phyloP scores from a whole-genome alignment of 2,888 invertebrate species.

The Tipula lateralis region DNA sequence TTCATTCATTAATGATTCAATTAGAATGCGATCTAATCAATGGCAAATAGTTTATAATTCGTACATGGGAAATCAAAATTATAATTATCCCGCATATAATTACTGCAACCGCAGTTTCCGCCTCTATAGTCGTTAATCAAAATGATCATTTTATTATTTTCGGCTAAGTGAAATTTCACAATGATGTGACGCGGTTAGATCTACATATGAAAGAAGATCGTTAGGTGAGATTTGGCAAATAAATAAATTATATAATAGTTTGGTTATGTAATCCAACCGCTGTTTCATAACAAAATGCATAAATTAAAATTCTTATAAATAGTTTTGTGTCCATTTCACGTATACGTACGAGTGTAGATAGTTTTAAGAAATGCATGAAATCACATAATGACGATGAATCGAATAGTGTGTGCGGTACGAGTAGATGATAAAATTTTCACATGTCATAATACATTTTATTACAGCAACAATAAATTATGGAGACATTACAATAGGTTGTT shows the following conservation, averaged over 20 bases:
- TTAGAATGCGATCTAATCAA: neutral
- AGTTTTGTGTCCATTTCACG: neutral
- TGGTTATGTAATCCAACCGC: neutral
- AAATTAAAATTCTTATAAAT: neutral
- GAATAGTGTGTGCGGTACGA: neutral
- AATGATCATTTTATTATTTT: neutral
- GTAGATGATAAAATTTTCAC: neutral
- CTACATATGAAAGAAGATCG: neutral
- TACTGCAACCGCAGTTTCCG: neutral
- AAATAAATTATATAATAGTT: neutral
- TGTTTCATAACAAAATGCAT: neutral
- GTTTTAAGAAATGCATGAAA: neutral
- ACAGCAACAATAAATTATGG: neutral
- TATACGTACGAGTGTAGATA: neutral
- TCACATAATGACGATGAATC: neutral
- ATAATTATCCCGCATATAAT: neutral
- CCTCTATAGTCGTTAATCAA: no score
- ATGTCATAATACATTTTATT: neutral
- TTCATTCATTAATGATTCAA: neutral
- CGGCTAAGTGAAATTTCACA: neutral
- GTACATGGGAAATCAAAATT: no score
- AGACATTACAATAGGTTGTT: neutral
- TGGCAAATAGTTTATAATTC: neutral
- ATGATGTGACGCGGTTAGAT: neutral
- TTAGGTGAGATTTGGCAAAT: neutral